Base-by-base conservation (phyloP, 2,888 invertebrate genomes). In the Muschampia plurimacula region DNA sequence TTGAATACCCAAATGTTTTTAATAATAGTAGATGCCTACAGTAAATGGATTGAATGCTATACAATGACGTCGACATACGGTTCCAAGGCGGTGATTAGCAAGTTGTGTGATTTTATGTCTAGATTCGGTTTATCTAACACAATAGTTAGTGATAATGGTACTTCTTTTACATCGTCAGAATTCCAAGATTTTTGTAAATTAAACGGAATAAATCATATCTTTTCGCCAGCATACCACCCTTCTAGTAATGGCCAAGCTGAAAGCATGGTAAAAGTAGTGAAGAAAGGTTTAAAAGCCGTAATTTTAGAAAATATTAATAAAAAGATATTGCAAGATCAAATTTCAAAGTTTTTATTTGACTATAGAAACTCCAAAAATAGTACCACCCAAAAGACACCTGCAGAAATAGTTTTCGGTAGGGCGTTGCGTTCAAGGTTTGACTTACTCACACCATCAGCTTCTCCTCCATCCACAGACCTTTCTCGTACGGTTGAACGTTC, bases 401-500 rank as follows among this genome's bases (percentile, higher is more conserved):
- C 49, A n/a, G 49, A 49, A n/a, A 49, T 49, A 49, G 7, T 49
- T n/a, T 49, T n/a, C 7, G n/a, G 49, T n/a, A n/a, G 49, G n/a
- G 49, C 49, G n/a, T n/a, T 49, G 5, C 49, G 49, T 1, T 49
- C 49, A 13, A 49, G 49, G 49, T 49, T 49, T 13, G 49, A 49
- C n/a, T n/a, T 49, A n/a, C 49, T 49, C 4, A 4, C 49, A 49
- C 49, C 49, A 49, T 49, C n/a, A 41, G 13, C 15, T 13, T 59
- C 71, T 39, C 65, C 71, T 15, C 28, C 71, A 28, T 71, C 71
- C 39, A 28, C 65, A n/a, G 59, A 41, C 13, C 65, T 46, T 15
- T 9, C 44, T 65, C 46, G 63, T 15, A 46, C 15, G 3, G 57
- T 66, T 2, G n/a, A 55, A 44, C 13, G 12, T 12, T 57, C 65